Conservation (phyloP, 2,797 vertebrate genomes). For the Xyrichtys novacula region DNA sequence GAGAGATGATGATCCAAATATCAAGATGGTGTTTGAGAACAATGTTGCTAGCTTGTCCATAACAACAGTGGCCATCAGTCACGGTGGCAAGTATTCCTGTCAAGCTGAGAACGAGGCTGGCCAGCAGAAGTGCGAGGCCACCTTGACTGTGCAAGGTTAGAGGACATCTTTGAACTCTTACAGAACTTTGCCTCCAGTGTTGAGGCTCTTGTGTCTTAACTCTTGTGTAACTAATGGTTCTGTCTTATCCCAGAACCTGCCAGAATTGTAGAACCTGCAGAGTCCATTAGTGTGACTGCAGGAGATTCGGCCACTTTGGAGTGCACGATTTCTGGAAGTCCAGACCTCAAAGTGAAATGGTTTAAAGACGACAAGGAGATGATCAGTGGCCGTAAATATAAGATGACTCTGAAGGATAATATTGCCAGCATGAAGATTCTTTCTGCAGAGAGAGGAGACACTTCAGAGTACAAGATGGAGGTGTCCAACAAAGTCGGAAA, state of each 20-base stretch:
- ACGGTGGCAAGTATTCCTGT: conserved; percentile 93
- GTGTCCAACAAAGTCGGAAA: conserved; percentile 96
- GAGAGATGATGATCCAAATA: conserved; percentile 91
- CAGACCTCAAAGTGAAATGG: conserved; percentile 97
- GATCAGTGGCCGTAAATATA: conserved; percentile 93
- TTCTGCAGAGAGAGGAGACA: conserved; percentile 91
- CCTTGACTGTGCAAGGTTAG: conserved; percentile 96
- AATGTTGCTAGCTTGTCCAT: conserved; percentile 89
- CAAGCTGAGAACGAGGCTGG: conserved; percentile 97
- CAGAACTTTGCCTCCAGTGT: not conserved
- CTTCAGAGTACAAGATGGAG: conserved; percentile 95
- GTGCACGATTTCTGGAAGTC: conserved; percentile 93
- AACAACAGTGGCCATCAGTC: conserved; percentile 86
- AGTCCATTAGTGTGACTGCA: conserved; percentile 95
- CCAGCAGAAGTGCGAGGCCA: conserved; percentile 94
- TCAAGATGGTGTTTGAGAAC: conserved; percentile 91
- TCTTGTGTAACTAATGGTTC: conserved; percentile 37
- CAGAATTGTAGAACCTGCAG: conserved; percentile 92
- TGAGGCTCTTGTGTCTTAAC: not conserved
- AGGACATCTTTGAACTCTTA: conserved; percentile 39
- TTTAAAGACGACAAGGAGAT: conserved; percentile 94
- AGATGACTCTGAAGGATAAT: conserved; percentile 94
- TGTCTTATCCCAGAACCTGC: conserved; percentile 92
- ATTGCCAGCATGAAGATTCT: conserved; percentile 94
- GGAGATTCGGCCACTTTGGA: conserved; percentile 95